Base-by-base conservation (phyloP, 2,113 vertebrate species). In the Zingel zingel region DNA sequence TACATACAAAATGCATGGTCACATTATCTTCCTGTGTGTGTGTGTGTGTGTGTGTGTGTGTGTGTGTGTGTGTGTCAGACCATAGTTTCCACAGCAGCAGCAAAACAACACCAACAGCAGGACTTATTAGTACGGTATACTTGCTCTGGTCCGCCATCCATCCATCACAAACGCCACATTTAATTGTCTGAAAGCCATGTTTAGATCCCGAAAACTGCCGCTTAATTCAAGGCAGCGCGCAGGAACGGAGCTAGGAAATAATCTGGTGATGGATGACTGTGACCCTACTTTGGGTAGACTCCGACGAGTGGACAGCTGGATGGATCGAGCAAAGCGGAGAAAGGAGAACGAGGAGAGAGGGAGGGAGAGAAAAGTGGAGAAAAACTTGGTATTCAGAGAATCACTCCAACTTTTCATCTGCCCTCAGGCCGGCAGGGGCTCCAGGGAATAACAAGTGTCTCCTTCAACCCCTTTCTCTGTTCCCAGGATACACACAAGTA, bases 81-180 rank as follows among this genome's bases (percentile, higher is more conserved):
- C 45, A 67, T 4, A 70, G 43, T 61, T 33, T 39, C 67, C 5
- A 30, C 68, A 56, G 64, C 47, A 48, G 23, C 62, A 73, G 74
- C 16, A 66, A 75, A 83, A 54, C 69, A 91, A 94, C 91, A 79
- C 72, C 77, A 79, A 88, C 85, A 84, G 91, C 90, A 86, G n/a
- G 0, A 83, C 74, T 79, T 88, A 89, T 91, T 90, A 86, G 79
- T 39, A 81, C 68, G 11, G 69, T 79, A 62, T 25, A 79, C 67
- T 85, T 64, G 71, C 51, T 61, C 51, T 61, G 47, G 62, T 39
- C 68, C 58, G 82, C 80, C 88, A 84, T 92, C 92, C 94, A 97
- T 97, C 95, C 94, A 96, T 98, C 97, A 97, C 90, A 80, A 87
- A 93, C 85, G 94, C 94, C 95, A 87, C 95, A 96, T 94, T 93